A percentile compares a stretch with the other conserved stretches of the same genome.
Evolutionary conservation across 2,113 vertebrate genomes (phyloP).

Genomic region (Zosterops hypoxanthus): DNA sequence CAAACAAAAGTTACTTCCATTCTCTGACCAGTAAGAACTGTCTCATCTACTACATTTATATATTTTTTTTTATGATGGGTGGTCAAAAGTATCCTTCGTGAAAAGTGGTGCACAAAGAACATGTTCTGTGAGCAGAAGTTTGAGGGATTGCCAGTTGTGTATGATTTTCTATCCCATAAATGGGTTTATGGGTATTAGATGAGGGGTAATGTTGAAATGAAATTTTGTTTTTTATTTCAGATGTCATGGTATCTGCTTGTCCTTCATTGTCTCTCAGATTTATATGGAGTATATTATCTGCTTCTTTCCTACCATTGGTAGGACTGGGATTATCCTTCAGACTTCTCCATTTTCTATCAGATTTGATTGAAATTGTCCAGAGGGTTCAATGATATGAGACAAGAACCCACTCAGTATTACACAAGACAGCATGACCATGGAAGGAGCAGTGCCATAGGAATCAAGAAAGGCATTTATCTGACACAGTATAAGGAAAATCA

Average conservation of each 20-base stretch:
- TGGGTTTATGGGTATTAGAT: background rate
- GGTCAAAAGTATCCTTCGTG: background rate
- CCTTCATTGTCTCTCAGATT: background rate
- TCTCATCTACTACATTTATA: background rate
- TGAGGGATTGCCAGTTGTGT: fast-evolving
- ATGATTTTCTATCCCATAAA: background rate
- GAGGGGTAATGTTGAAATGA: background rate
- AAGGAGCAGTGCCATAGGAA: background rate
- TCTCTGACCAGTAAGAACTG: background rate
- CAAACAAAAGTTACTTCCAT: background rate
- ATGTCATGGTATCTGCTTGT: background rate
- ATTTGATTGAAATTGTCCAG: background rate
- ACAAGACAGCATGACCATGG: background rate
- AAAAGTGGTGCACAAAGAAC: background rate
- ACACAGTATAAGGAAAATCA: background rate
- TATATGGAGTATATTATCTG: fast-evolving
- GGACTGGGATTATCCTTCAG: background rate
- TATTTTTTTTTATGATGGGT: background rate
- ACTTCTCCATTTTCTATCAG: background rate
- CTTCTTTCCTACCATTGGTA: background rate
- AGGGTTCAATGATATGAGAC: background rate
- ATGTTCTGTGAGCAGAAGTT: background rate
- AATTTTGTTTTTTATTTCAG: background rate
- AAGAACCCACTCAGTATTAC: background rate
- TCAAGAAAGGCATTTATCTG: background rate